Evolutionary conservation across 2,888 invertebrate species (phyloP), one percentile per base, ranked within the genome.

Genomic region (Napeogenes inachia): DNA sequence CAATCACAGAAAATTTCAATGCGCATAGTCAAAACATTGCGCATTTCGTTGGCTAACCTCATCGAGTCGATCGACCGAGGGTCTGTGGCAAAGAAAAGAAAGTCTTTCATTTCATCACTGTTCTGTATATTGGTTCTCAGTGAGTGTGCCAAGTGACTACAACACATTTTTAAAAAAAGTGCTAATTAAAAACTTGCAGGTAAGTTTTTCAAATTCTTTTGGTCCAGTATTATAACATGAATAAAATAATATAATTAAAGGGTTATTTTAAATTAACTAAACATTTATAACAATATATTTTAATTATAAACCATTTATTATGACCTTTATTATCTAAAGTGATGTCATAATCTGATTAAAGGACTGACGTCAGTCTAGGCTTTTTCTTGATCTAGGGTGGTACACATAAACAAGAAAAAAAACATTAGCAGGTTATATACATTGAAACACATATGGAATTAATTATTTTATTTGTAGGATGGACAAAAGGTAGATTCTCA

Each of bases 11-110:
- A 72, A 81, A 81, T 79, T 80, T 85, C 80, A 89, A 81, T 88
- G 89, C 89, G 89, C 89, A 90, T 88, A 89, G 83, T 89, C 89
- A 88, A 86, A 87, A 85, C 87, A 86, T 89, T 89, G 89, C 89
- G 89, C 89, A 89, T 88, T 77, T 76, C 71, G 67, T 81, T 81
- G 75, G 81, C 81, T 85, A 85, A 86, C 86, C 85, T 85, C 80
- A 81, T 78, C 79, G 83, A 87, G 79, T 79, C 82, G 81, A 83
- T 83, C 88, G 88, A 89, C 84, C 85, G 77, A 82, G 79, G 68
- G 67, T 69, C 69, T 68, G 66, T 67, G 59, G 64, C 65, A 64
- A 61, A 69, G 72, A 76, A 71, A 70, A 77, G 77, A 80, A 73
- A 81, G 82, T 73, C 80, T 81, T 81, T 72, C 72, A 75, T 80